Percentiles rank a stretch among this genome's conserved stretches.
Conservation (phyloP, 2,113 vertebrate genomes). For the Hippocampus barbouri region DNA sequence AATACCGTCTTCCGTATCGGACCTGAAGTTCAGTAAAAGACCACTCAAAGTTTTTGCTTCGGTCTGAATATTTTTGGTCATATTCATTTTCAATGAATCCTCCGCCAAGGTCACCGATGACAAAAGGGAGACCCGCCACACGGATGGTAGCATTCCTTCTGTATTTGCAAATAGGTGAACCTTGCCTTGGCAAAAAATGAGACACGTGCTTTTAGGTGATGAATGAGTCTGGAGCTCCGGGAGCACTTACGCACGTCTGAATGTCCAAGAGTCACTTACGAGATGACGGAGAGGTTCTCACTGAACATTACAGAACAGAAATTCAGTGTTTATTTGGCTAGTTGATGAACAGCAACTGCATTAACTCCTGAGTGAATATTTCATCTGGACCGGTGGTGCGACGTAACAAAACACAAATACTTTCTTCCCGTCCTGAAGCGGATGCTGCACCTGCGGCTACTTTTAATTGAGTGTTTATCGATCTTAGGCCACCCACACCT, state of each 20-base stretch:
- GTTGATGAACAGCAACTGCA: conserved; percentile 9
- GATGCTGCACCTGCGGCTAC: neutral
- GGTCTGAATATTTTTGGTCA: neutral
- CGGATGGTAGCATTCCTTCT: conserved; percentile 38
- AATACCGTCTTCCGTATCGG: neutral
- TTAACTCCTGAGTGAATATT: conserved; percentile 1
- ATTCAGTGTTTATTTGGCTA: conserved; percentile 15
- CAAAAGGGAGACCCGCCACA: conserved; percentile 1
- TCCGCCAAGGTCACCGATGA: conserved; percentile 39
- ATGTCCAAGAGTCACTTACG: conserved; percentile 13
- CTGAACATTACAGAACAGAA: conserved; percentile 1
- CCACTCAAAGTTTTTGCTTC: neutral
- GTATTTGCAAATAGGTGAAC: conserved; percentile 39
- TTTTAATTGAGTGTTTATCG: neutral
- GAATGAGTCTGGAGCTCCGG: conserved; percentile 43
- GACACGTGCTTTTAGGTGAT: conserved; percentile 50
- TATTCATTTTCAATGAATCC: neutral
- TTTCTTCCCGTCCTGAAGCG: neutral
- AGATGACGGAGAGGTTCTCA: neutral
- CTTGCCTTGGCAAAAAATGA: conserved; percentile 28
- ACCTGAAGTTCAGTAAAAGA: neutral
- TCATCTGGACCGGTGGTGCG: neutral
- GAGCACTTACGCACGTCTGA: conserved; percentile 30
- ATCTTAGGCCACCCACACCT: neutral
- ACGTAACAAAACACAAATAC: neutral